phyloP scores from a whole-genome alignment of 2,797 vertebrate genomes.

The Lagorchestes hirsutus region DNA sequence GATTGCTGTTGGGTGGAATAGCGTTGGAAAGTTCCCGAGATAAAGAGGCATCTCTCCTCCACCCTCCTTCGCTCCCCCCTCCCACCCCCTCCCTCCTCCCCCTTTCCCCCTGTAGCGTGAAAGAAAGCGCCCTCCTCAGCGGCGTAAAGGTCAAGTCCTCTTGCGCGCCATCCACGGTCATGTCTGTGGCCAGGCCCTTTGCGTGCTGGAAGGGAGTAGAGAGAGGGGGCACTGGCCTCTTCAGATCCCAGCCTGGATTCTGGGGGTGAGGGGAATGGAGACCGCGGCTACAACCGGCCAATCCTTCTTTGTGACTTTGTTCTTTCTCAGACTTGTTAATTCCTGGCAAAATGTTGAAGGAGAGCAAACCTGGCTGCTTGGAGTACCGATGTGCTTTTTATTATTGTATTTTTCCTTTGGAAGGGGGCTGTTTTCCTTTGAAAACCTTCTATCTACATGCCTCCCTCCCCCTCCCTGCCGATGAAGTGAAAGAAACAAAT shows the following conservation, averaged over 20 bases:
- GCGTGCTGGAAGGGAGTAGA: slow-evolving; percentile 6
- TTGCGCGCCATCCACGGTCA: slow-evolving; percentile 83
- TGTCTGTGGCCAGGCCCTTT: slow-evolving; percentile 73
- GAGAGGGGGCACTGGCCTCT: not conserved
- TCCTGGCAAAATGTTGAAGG: not conserved
- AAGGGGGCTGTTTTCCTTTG: not conserved
- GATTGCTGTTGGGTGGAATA: slow-evolving; percentile 68
- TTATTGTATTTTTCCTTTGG: not conserved
- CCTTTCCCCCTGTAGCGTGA: slow-evolving; percentile 70
- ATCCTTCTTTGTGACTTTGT: not conserved
- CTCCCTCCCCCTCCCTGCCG: not conserved
- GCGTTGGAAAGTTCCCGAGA: slow-evolving; percentile 70
- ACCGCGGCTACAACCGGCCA: not conserved
- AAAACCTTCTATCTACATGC: not conserved
- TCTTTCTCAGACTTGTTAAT: not conserved
- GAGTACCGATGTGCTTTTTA: not conserved
- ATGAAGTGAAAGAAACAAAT: not conserved
- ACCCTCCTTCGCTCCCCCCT: slow-evolving; percentile 63
- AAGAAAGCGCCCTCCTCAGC: slow-evolving; percentile 79
- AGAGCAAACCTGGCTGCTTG: not conserved
- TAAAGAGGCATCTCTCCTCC: slow-evolving; percentile 77
- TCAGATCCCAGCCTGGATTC: not conserved
- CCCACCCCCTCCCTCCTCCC: slow-evolving; percentile 63
- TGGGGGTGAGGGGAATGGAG: not conserved
- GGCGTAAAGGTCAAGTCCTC: slow-evolving; percentile 88